phyloP scores from a whole-genome alignment of 2,113 vertebrate species.

The Pundamilia nyererei region DNA sequence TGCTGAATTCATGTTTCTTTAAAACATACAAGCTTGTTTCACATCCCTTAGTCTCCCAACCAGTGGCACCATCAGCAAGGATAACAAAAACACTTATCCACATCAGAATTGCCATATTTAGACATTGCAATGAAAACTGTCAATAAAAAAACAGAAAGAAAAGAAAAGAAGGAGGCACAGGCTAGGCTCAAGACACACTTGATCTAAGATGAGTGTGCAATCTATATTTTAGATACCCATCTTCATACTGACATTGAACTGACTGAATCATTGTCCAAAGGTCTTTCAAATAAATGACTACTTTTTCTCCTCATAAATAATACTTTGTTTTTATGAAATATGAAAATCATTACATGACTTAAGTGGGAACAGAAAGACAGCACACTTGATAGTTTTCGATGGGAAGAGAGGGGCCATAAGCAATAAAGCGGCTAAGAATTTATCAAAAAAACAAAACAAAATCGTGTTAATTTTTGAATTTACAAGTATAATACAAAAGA shows the following conservation, averaged over 20 bases:
- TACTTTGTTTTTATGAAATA: background rate
- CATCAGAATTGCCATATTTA: background rate
- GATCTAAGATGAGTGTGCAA: background rate
- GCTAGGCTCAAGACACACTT: background rate
- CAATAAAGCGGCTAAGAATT: background rate
- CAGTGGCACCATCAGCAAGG: background rate
- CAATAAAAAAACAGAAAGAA: background rate
- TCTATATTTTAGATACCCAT: background rate
- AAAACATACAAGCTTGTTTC: background rate
- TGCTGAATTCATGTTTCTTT: background rate
- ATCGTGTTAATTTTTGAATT: background rate
- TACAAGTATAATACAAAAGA: background rate
- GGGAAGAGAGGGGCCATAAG: background rate
- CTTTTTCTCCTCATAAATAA: background rate
- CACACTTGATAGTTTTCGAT: background rate
- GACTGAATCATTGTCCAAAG: background rate
- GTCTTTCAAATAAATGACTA: background rate
- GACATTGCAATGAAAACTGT: background rate
- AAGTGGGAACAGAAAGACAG: background rate
- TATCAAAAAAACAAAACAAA: background rate
- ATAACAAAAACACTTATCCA: background rate
- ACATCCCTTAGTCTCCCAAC: background rate
- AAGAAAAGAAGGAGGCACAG: background rate
- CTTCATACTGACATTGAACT: background rate
- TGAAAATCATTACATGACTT: background rate